Evolutionary conservation across 2,888 invertebrate genomes (phyloP).

Genomic region (Nymphalis c-album): DNA sequence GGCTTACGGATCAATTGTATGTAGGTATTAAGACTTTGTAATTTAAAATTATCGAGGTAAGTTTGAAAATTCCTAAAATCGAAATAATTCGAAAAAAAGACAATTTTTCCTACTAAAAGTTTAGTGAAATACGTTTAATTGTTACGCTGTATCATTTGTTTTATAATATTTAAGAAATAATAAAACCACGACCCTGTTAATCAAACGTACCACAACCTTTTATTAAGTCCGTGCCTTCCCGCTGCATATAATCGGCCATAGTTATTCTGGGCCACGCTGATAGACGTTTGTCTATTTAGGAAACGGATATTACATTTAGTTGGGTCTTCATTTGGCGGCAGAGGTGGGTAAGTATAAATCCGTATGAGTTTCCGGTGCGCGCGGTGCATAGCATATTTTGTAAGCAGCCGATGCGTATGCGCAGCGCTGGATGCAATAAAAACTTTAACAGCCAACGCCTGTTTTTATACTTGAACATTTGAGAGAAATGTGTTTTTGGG

Average conservation of each 20-base stretch:
- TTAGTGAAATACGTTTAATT: too few relatives aligned
- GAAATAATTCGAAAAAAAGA: too few relatives aligned
- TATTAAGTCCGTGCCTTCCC: conserved; percentile 38
- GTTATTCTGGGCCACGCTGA: conserved; percentile 78
- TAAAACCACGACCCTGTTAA: conserved; percentile 30
- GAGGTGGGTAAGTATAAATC: conserved; percentile 77
- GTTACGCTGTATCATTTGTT: background rate
- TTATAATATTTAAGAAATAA: conserved; percentile 43
- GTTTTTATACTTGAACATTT: conserved; percentile 61
- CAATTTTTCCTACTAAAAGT: too few relatives aligned
- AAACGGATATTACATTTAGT: conserved; percentile 81
- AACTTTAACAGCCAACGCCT: conserved; percentile 68
- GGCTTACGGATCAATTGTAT: background rate
- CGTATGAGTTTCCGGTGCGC: conserved; percentile 74
- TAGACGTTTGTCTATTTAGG: conserved; percentile 81
- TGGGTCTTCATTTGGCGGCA: conserved; percentile 78
- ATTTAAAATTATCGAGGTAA: too few relatives aligned
- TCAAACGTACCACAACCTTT: conserved; percentile 27
- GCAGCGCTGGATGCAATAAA: conserved; percentile 65
- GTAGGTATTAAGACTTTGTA: too few relatives aligned
- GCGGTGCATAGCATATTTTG: conserved; percentile 77
- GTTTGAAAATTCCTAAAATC: too few relatives aligned
- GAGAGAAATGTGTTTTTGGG: conserved; percentile 65
- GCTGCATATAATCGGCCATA: conserved; percentile 73
- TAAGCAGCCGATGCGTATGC: conserved; percentile 71